Evolutionary conservation across 2,797 vertebrate species (phyloP).

Genomic region (Linurgus olivaceus): DNA sequence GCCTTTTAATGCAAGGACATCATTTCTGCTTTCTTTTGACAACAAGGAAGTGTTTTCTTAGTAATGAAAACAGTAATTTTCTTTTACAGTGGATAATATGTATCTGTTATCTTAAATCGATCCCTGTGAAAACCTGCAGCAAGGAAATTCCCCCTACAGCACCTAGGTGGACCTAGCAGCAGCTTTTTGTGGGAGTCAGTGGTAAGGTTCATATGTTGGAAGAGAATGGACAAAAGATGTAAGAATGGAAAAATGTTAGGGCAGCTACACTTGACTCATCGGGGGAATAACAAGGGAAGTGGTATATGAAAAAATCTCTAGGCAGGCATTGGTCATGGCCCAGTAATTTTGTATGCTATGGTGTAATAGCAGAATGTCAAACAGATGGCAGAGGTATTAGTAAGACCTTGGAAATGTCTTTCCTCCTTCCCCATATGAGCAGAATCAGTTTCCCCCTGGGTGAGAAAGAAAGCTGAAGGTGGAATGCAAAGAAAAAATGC

Average conservation of each 20-base stretch:
- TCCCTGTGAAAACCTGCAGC: neutral
- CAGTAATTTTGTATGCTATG: neutral
- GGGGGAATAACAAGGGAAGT: neutral
- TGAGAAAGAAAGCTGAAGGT: neutral
- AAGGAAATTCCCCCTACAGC: neutral
- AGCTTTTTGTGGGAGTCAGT: neutral
- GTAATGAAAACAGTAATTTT: constrained; percentile 25
- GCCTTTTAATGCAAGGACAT: neutral
- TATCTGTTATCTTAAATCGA: neutral
- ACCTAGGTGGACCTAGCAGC: neutral
- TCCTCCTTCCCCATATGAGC: neutral
- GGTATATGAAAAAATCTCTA: neutral
- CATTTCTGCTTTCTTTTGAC: neutral
- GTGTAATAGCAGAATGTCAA: neutral
- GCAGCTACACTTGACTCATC: neutral
- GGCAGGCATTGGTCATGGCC: neutral
- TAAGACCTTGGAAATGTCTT: neutral
- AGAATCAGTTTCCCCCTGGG: neutral
- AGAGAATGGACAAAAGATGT: neutral
- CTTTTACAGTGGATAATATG: neutral
- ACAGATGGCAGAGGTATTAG: neutral
- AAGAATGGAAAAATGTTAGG: neutral
- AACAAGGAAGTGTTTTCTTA: constrained; percentile 9
- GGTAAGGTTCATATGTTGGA: neutral
- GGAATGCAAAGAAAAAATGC: neutral